Percentiles rank a stretch among this genome's conserved stretches.
Evolutionary conservation across 1,140 invertebrate species (phyloP).

Genomic region (Olivierus martensii): DNA sequence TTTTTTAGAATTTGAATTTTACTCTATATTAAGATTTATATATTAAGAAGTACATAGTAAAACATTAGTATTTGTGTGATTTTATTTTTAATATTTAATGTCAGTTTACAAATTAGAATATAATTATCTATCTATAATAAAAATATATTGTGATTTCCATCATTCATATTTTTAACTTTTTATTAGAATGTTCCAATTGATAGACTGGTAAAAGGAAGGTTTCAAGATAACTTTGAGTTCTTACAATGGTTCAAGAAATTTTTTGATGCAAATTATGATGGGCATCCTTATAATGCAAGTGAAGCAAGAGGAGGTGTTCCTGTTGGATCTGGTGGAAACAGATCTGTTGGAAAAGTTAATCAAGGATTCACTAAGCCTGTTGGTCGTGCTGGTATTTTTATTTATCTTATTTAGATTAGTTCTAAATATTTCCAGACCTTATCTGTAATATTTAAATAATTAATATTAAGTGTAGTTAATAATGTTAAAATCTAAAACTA

Average conservation of each 20-base stretch:
- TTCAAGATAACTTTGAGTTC: constrained; percentile 98
- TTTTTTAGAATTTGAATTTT: not conserved
- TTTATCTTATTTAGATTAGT: no score
- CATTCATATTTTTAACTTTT: no score
- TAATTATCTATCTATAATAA: no score
- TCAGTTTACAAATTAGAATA: no score
- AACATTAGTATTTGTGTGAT: no score
- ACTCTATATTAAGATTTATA: not conserved
- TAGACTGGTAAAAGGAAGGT: constrained; percentile 24
- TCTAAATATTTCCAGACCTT: no score
- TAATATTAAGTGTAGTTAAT: no score
- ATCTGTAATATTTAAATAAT: no score
- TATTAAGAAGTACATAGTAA: no score
- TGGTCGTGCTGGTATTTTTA: constrained; percentile 10
- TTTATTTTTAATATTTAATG: constrained; percentile 4
- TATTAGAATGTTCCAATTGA: constrained; percentile 24
- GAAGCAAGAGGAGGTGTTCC: constrained; percentile 63
- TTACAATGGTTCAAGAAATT: constrained; percentile 99
- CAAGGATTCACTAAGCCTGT: constrained; percentile 9
- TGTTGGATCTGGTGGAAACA: constrained; percentile 39
- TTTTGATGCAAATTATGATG: constrained; percentile 98
- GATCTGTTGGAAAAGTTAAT: constrained; percentile 3
- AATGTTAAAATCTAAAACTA: no score
- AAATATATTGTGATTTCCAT: not conserved
- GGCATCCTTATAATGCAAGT: constrained; percentile 80